Evolutionary conservation across 1,140 invertebrate species (phyloP).

Genomic region (Heliconius melpomene): DNA sequence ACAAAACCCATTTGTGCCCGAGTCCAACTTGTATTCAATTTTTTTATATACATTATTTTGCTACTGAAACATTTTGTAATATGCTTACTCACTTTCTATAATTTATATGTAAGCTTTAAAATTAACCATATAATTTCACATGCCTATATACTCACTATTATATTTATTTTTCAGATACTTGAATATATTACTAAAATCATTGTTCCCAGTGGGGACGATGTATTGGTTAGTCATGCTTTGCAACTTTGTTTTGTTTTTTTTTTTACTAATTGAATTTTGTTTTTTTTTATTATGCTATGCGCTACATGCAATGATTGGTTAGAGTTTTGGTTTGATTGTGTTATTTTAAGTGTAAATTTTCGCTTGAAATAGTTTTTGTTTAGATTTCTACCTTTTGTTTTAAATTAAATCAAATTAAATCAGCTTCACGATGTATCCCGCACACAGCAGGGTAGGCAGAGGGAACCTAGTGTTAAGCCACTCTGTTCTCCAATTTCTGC

Average conservation of each 20-base stretch:
- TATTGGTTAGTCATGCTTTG: slow-evolving; percentile 65
- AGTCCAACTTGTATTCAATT: no score
- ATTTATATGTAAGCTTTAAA: not conserved
- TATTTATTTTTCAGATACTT: slow-evolving; percentile 74
- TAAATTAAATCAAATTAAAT: no score
- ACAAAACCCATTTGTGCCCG: no score
- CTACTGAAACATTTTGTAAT: not conserved
- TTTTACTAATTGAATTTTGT: slow-evolving; percentile 37
- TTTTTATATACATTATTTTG: no score
- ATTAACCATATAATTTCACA: not conserved
- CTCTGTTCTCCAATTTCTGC: no score
- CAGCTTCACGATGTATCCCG: no score
- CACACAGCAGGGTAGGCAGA: no score
- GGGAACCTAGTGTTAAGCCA: no score
- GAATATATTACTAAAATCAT: slow-evolving; percentile 70
- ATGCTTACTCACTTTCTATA: not conserved
- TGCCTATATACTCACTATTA: slow-evolving; percentile 7
- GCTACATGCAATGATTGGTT: slow-evolving; percentile 7
- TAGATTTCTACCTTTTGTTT: no score
- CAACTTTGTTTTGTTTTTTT: slow-evolving; percentile 30
- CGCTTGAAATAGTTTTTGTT: not conserved
- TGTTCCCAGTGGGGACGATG: slow-evolving; percentile 60
- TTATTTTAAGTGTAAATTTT: not conserved
- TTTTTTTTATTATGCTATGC: slow-evolving; percentile 23
- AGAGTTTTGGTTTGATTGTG: not conserved